Evolutionary conservation across 2,113 vertebrate species (phyloP).

Genomic region (Acinonyx jubatus): DNA sequence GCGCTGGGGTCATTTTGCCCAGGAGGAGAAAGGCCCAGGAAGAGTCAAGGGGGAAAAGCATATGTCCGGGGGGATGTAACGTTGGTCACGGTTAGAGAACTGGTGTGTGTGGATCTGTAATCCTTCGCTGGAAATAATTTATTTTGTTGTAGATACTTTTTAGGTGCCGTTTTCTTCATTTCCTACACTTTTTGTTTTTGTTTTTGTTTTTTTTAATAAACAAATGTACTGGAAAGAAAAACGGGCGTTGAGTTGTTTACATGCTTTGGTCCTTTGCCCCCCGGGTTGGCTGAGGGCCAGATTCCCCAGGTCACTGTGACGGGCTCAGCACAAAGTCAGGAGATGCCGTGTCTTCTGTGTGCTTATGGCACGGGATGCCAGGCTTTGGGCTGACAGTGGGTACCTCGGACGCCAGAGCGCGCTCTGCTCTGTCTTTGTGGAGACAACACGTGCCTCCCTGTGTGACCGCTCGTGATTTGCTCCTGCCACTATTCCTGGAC

Average conservation of each 20-base stretch:
- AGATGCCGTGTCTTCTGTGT: not conserved
- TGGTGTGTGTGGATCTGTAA: not conserved
- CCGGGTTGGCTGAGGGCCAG: not conserved
- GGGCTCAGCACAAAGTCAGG: not conserved
- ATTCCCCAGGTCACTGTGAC: rapidly evolving
- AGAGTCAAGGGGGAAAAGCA: not conserved
- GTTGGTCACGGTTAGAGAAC: not conserved
- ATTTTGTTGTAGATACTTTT: slow-evolving; percentile 67
- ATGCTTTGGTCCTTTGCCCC: not conserved
- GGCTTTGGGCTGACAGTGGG: not conserved
- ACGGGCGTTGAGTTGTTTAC: not conserved
- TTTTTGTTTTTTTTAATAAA: slow-evolving; percentile 53
- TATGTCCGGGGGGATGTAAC: not conserved
- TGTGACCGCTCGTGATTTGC: not conserved
- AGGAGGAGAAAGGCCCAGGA: not conserved
- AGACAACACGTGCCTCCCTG: not conserved
- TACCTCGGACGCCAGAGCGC: not conserved
- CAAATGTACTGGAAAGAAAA: not conserved
- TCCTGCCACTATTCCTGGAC: not conserved
- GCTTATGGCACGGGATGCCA: not conserved
- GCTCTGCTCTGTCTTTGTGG: not conserved
- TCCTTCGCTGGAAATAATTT: slow-evolving; percentile 58
- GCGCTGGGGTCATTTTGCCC: rapidly evolving
- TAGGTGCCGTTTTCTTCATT: slow-evolving; percentile 48
- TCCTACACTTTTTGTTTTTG: slow-evolving; percentile 52